A percentile compares a stretch with the other conserved stretches of the same genome.
These are phyloP conservation scores for Delichon dasypus DNA, from an alignment of 2,797 vertebrate genomes.

Conservation along the genomic window DNA sequence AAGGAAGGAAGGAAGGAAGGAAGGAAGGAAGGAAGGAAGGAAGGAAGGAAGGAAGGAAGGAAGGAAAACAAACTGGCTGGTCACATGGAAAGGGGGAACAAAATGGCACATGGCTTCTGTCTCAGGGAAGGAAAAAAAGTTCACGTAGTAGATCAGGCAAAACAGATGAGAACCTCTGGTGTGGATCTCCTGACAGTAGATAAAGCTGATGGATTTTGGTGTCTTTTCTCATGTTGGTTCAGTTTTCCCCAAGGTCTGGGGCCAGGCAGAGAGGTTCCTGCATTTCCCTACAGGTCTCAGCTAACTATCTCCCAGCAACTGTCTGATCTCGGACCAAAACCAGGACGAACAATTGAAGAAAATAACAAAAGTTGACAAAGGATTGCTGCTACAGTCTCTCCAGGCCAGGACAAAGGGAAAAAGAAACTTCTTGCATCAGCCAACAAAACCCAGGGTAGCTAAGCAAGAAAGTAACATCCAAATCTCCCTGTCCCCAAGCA, in stretches of 20 bases:
- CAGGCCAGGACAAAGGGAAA: background rate
- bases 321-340: background rate
- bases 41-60: background rate
- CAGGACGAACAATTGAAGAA: background rate
- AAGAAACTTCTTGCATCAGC: background rate
- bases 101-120: background rate
- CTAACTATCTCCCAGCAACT: fast-evolving
- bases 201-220: background rate
- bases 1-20: too few relatives aligned
- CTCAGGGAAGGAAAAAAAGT: background rate
- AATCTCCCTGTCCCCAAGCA: fast-evolving
- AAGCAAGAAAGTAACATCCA: background rate
- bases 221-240: background rate
- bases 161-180: background rate
- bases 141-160: background rate
- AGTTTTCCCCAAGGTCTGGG: background rate
- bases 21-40: too few relatives aligned
- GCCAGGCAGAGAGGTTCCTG: fast-evolving
- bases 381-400: background rate
- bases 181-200: background rate
- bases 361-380: background rate
- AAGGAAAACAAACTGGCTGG: background rate
- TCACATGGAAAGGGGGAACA: background rate
- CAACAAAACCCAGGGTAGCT: background rate
- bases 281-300: fast-evolving